Base-by-base conservation (phyloP, 2,797 vertebrate species). In the Eulemur albifrons region DNA sequence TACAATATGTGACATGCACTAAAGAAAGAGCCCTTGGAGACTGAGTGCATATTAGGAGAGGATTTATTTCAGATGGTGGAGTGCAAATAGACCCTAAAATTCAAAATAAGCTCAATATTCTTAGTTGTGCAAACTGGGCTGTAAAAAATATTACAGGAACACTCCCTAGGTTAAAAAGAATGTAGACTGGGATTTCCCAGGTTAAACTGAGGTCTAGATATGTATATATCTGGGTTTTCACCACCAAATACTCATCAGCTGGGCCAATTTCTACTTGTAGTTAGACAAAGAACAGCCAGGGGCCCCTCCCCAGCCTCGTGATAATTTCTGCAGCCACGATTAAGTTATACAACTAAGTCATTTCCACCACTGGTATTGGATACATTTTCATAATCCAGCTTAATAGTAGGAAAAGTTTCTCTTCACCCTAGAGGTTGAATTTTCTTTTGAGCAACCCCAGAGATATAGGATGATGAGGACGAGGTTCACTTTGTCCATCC, bases 261-360 rank as follows among this genome's bases (percentile, higher is more conserved):
- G 1, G 4, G 4, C n/a, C 72, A 13, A 14, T 75, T 50, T 91
- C 57, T 86, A 2, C 4, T 4, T 48, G 35, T 2, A 48, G 27
- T 35, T 65, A 35, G 5, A 63, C 23, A 0, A 18, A 23, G 21
- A 45, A 6, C 25, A 75, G n/a, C 32, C 27, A 54, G 2, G 25
- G 15, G 54, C 11, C 45, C 12, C 20, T 69, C 8, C 10, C 0
- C 1, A 38, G 50, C 4, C 11, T 48, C 7, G 0, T 0, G 4
- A 23, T 65, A 87, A 65, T 50, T 52, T 21, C 7, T 1, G 1
- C 25, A 18, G 25, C 12, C 43, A n/a, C 1, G 32, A n/a, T 13
- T 50, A 59, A 65, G 11, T 48, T 63, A 45, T 1, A 48, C 17
- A 45, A 1, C 1, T 14, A 45, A 25, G 27, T 70, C 65, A 35